These are phyloP conservation scores for Cyprinus carpio DNA, from an alignment of 2,113 vertebrate genomes.

Conservation along the genomic window DNA sequence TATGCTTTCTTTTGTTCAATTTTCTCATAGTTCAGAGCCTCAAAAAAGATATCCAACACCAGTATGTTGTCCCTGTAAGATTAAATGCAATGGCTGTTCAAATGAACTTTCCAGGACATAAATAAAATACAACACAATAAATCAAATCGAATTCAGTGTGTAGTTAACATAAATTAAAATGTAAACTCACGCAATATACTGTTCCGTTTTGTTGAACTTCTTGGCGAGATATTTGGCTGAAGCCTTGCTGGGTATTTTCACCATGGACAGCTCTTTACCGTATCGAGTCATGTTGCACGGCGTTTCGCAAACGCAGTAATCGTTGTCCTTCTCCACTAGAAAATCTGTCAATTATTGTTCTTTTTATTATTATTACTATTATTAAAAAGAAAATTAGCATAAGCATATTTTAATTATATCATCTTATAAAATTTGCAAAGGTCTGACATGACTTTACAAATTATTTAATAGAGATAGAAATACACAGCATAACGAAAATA, in stretches of 20 bases:
- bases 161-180: not conserved
- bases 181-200: constrained; percentile 87
- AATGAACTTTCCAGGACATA: not conserved
- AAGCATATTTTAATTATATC: not conserved
- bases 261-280: constrained; percentile 96
- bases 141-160: not conserved
- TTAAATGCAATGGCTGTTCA: constrained; percentile 22
- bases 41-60: constrained; percentile 95
- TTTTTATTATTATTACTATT: not conserved
- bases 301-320: constrained; percentile 87
- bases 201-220: constrained; percentile 94
- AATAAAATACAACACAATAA: not conserved
- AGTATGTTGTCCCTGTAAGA: constrained; percentile 87
- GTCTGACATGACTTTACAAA: not conserved
- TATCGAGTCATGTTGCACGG: constrained; percentile 93
- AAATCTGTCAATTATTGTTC: constrained; percentile 75
- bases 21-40: constrained; percentile 91
- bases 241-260: constrained; percentile 94
- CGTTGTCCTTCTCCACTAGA: constrained; percentile 88
- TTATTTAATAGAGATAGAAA: not conserved
- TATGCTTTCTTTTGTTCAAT: constrained; percentile 96
- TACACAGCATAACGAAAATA: not conserved
- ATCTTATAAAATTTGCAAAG: not conserved
- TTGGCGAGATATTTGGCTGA: constrained; percentile 90
- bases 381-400: not conserved